A percentile compares a stretch with the other conserved stretches of the same genome.
These are phyloP conservation scores for Seriola aureovittata DNA, from an alignment of 2,113 vertebrate species.

Conservation along the genomic window DNA sequence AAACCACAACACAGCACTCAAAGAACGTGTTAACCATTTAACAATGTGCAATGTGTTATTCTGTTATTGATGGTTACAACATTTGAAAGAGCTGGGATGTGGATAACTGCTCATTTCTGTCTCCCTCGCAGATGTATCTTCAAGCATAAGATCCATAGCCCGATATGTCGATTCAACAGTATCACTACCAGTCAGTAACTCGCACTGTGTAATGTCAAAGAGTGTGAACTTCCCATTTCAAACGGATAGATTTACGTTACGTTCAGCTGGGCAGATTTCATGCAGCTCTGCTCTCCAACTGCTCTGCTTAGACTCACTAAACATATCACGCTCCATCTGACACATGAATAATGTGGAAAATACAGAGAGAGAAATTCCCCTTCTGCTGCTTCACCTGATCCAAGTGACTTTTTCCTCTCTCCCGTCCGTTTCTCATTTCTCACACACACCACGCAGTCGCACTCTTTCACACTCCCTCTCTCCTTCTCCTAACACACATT, in stretches of 20 bases:
- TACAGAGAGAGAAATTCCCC: slow-evolving; percentile 40
- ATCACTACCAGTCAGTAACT: slow-evolving; percentile 15
- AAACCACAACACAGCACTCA: background rate
- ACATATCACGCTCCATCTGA: slow-evolving; percentile 28
- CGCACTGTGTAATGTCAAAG: slow-evolving; percentile 1
- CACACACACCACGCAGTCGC: slow-evolving; percentile 26
- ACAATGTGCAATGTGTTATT: background rate
- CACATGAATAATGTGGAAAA: slow-evolving; percentile 48
- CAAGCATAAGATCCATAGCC: background rate
- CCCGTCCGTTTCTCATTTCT: slow-evolving; percentile 43
- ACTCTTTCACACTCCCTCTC: slow-evolving; percentile 28
- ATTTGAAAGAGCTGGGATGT: background rate
- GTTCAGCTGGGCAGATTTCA: slow-evolving; percentile 31
- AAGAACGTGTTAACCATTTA: background rate
- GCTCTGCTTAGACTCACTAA: slow-evolving; percentile 35
- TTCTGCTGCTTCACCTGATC: slow-evolving; percentile 47
- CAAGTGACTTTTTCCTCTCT: slow-evolving; percentile 37
- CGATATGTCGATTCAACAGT: background rate
- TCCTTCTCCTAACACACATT: background rate
- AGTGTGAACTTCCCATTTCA: slow-evolving; percentile 25
- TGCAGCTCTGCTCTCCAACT: background rate
- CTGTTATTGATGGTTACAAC: background rate
- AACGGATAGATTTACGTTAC: slow-evolving; percentile 39
- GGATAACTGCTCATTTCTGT: background rate
- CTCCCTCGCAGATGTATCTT: background rate